Base-by-base conservation (phyloP, 2,113 vertebrate genomes). In the Poeciliopsis retropinna region DNA sequence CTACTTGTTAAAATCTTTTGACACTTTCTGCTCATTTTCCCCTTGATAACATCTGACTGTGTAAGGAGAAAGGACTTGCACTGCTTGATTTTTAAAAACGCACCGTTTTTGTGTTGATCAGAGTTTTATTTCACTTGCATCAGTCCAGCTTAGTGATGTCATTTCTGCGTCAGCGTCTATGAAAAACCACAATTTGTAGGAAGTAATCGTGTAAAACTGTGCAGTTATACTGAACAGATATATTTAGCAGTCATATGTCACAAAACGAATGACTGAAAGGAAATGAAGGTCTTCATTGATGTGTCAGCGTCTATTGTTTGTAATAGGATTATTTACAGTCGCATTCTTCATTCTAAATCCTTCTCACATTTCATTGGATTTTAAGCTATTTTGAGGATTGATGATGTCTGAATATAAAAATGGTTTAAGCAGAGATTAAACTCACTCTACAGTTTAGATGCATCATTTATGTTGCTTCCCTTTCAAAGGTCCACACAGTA, bases 11-110 rank as follows among this genome's bases (percentile, higher is more conserved):
- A 92, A 87, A 73, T 79, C 66, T 84, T 92, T 82, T 85, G 91
- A 90, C 91, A 92, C 90, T 81, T 92, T 88, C 85, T 88, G 88
- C 91, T 92, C 88, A 87, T 94, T 90, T 89, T 88, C 91, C 88
- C 72, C 68, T 51, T 91, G 90, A 94, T 94, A 78, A 84, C 78
- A 91, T 82, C 87, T 93, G 94, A 89, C 91, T 93, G 92, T 92
- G 90, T 79, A 79, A 91, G 79, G 69, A 85, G 79, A 73, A 81
- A 88, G 85, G 62, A 78, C 75, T 83, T 67, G 22, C 80, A 63
- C 64, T 81, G 61, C 84, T 83, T 79, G 67, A 75, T 72, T 77
- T 80, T 75, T 67, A 60, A 83, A 72, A 66, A 68, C 76, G 74
- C 78, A 73, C 60, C 79, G 28, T 74, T 7, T 51, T 80, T 66